Evolutionary conservation across 2,113 vertebrate genomes (phyloP), one percentile per base, ranked within the genome.

Genomic region (Taurulus bubalis): DNA sequence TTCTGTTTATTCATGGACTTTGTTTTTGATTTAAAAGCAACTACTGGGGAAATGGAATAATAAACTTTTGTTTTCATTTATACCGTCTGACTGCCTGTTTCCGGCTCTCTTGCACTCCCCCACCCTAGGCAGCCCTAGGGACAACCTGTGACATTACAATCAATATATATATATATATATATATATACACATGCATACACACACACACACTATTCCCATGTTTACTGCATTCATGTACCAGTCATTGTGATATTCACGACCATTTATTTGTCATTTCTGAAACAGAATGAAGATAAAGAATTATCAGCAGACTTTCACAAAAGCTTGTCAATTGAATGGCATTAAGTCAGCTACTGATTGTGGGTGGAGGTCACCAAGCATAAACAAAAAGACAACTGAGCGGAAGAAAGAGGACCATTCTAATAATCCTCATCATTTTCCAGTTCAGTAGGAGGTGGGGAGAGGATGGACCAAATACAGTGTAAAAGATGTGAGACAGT

Each of bases 391-490:
- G 34, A 68, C 56, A 42, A 30, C 26, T 79, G 49, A 78, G 59
- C 1, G 47, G 32, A 62, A 47, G 34, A 47, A 72, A 38, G 1
- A 60, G 20, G 22, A 84, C 71, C 40, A 66, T 62, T 16, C 24
- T 53, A 49, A 67, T 56, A 80, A 75, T 79, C 3, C 11, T 63
- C 34, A 63, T 26, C 26, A 45, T 85, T 83, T 58, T 74, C 28
- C 51, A 65, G 15, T 81, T 83, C 32, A 71, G 53, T 45, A 68
- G 22, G 66, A 68, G 42, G 18, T 59, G 34, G 76, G 34, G 15
- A 79, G 34, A 83, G 14, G 59, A 77, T 42, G 55, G 56, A 86
- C 59, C 69, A 60, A 83, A 63, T 8, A 68, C 68, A n/a, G 16
- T 38, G 15, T 68, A 22, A 45, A 36, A 85, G 70, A 82, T 22